Percentiles rank a stretch among this genome's conserved stretches.
Conservation (phyloP, 2,888 invertebrate genomes). For the Sarcophaga variegata region DNA sequence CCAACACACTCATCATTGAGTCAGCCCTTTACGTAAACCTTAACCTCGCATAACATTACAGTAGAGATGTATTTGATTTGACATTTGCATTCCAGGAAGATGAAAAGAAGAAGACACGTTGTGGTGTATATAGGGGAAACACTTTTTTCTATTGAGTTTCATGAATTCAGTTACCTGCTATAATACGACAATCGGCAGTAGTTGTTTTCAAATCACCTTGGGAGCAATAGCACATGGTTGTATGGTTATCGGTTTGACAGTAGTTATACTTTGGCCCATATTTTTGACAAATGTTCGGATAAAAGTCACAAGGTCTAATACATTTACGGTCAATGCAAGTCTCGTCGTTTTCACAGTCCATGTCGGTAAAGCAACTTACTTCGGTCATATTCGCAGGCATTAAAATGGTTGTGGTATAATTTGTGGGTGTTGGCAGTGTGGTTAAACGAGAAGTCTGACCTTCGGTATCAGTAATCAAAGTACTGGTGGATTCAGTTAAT, state of each 20-base stretch:
- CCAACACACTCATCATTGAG: slow-evolving; percentile 58
- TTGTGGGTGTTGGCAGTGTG: slow-evolving; percentile 7
- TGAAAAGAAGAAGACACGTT: slow-evolving; percentile 58
- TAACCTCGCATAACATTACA: slow-evolving; percentile 67
- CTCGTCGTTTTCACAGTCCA: slow-evolving; percentile 81
- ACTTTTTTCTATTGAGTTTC: slow-evolving; percentile 70
- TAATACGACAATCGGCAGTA: slow-evolving; percentile 83
- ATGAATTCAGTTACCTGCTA: slow-evolving; percentile 84
- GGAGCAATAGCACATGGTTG: slow-evolving; percentile 84
- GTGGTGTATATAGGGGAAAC: slow-evolving; percentile 54
- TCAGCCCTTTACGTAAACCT: slow-evolving; percentile 52
- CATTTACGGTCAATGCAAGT: slow-evolving; percentile 83
- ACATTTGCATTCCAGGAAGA: slow-evolving; percentile 68
- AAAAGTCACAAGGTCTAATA: slow-evolving; percentile 83
- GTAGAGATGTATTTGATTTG: slow-evolving; percentile 50
- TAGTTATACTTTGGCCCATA: slow-evolving; percentile 81
- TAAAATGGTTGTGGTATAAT: neutral
- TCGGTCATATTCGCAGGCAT: slow-evolving; percentile 59
- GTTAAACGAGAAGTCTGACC: slow-evolving; percentile 7
- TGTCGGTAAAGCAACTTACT: slow-evolving; percentile 74
- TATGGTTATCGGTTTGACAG: slow-evolving; percentile 83
- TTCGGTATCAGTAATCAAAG: neutral
- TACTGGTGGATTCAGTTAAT: neutral
- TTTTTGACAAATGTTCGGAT: slow-evolving; percentile 75
- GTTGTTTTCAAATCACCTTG: slow-evolving; percentile 80